Evolutionary conservation across 1,140 invertebrate species (phyloP), one percentile per base, ranked within the genome.

Genomic region (Popillia japonica): DNA sequence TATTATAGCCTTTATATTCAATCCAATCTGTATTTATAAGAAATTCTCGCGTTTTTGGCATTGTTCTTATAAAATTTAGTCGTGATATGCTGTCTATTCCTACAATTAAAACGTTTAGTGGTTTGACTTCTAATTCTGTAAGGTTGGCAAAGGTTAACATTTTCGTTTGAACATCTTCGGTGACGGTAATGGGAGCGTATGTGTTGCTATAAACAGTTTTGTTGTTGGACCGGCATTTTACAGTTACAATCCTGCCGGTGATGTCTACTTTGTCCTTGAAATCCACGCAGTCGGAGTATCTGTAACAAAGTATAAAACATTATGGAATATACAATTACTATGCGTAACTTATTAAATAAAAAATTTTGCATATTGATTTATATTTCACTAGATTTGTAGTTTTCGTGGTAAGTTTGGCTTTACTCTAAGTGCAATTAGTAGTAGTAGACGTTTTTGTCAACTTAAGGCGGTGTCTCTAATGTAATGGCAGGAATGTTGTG

Each of bases 51-150:
- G 94, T 95, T 82, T 90, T 90, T 9, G 94, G 94, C 92, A 97
- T 92, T 27, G 93, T 91, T 34, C 94, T 90, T 27, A 91, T 89
- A 40, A 94, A 90, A 87, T 96, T 95, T 0, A 93, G 88, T 59
- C 94, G 89, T 0, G 95, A 96, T 41, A 96, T 92, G 34, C 93
- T 94, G 83, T 96, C 95, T 72, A 96, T 92, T 9, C 95, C 95
- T 8, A 96, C 83, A 78, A 96, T 86, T 0, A 96, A 86, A 14
- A 97, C 89, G 84, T 90, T 93, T 79, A 91, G 86, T 17, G 42
- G 75, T 55, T 27, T 55, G 3, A 10, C 11, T 44, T 44, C 27
- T 6, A 9, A 34, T 6, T 75, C 40, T n/a, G 59, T 68, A 23
- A 61, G 34, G 11, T 75, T 75, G 17, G 74, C 23, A 20, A 27